These are phyloP conservation scores for Cosmopolites sordidus DNA, from an alignment of 2,888 invertebrate species.

Conservation along the genomic window DNA sequence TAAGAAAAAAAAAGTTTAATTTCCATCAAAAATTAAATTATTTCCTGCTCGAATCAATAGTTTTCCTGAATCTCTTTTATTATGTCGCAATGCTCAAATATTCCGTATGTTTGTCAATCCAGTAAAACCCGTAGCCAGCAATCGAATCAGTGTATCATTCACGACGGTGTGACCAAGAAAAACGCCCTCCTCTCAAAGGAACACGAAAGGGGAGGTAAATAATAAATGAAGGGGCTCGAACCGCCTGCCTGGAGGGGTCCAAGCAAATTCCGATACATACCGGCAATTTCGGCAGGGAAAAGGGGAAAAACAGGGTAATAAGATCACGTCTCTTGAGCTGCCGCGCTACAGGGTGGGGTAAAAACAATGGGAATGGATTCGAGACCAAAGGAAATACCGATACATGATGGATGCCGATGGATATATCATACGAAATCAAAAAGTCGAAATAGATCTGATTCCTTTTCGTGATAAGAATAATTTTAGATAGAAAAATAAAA, in stretches of 20 bases:
- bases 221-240: slow-evolving; percentile 35
- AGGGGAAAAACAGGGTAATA: slow-evolving; percentile 23
- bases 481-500: too few relatives aligned
- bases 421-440: too few relatives aligned
- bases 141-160: slow-evolving; percentile 29
- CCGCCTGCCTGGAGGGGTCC: slow-evolving; percentile 5
- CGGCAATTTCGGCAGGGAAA: slow-evolving; percentile 16
- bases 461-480: too few relatives aligned
- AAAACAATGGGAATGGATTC: not conserved
- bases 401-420: too few relatives aligned
- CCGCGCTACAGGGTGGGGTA: not conserved
- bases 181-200: slow-evolving; percentile 29
- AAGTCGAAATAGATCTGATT: too few relatives aligned
- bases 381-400: too few relatives aligned
- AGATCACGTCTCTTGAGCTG: slow-evolving; percentile 20
- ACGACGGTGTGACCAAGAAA: slow-evolving; percentile 36
- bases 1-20: too few relatives aligned
- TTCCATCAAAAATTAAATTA: too few relatives aligned
- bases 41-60: too few relatives aligned
- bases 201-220: slow-evolving; percentile 35
- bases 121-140: slow-evolving; percentile 16
- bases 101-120: slow-evolving; percentile 22
- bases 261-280: slow-evolving; percentile 25
- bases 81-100: not conserved
- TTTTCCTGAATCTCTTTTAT: too few relatives aligned